Percentiles rank a stretch among this genome's conserved stretches.
Evolutionary conservation across 2,113 vertebrate genomes (phyloP).

Genomic region (Zosterops hypoxanthus): DNA sequence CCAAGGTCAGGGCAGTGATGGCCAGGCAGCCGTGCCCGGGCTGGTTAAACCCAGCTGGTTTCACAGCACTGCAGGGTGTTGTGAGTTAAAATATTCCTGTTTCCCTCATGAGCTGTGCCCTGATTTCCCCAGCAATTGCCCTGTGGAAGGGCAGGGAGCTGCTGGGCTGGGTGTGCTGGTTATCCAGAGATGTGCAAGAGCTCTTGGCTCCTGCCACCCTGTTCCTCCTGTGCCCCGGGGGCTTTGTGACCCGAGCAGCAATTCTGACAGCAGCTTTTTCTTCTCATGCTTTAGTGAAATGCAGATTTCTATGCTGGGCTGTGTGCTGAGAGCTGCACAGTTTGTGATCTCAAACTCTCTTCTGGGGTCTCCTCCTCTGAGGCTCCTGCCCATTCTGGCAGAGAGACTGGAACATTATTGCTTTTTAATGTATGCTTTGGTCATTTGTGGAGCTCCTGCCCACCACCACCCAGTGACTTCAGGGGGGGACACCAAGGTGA

Average conservation of each 20-base stretch:
- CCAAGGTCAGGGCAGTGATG: background rate
- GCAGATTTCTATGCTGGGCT: background rate
- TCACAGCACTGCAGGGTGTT: background rate
- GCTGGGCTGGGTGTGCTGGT: background rate
- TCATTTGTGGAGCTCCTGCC: rapidly evolving
- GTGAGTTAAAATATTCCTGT: constrained; percentile 25
- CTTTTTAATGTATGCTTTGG: background rate
- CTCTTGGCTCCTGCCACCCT: background rate
- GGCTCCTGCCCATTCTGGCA: background rate
- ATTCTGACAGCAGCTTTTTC: background rate
- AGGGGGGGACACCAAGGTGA: background rate
- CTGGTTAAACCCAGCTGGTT: constrained; percentile 34
- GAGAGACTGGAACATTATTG: background rate
- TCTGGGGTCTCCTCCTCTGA: background rate
- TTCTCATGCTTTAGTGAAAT: background rate
- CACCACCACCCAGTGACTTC: no score
- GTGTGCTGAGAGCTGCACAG: background rate
- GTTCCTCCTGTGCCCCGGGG: background rate
- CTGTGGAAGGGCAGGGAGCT: background rate
- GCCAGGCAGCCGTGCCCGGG: background rate
- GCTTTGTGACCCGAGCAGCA: background rate
- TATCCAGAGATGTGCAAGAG: background rate
- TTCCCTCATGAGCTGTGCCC: background rate
- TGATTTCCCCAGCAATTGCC: background rate
- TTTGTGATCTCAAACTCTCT: background rate